Evolutionary conservation across 2,113 vertebrate genomes (phyloP), one percentile per base, ranked within the genome.

Genomic region (Acrocephalus kingi): DNA sequence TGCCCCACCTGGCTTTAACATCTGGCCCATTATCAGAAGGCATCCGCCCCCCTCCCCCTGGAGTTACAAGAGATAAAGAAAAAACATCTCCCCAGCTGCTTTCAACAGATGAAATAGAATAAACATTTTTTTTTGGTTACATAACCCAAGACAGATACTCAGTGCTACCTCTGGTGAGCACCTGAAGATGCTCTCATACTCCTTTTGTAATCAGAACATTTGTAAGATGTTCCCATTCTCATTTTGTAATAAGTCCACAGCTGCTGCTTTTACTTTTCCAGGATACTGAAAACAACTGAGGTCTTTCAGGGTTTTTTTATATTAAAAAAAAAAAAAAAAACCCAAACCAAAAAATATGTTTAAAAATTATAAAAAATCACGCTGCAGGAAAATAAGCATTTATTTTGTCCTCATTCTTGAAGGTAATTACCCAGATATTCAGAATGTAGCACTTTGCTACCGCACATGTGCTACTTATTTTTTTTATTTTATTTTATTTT

Each of bases 101-200:
- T 35, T 35, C 35, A 35, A 35, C 35, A 35, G 35, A 35, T 35
- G 35, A 35, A 35, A 35, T 35, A 35, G 35, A 35, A 35, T 35
- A 35, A 35, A 35, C 35, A 35, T 35, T 35, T 35, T 35, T 35
- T 35, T 35, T 35, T 35, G 35, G 35, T 35, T 35, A 35, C 35
- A 35, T 35, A 35, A 35, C 35, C 35, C 35, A 35, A 35, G 35
- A 35, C 35, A 35, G 35, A 35, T 35, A n/a, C n/a, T n/a, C n/a
- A 35, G 35, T 6, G 0, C 25, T 17, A 0, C 28, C 75, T 37
- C 24, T 19, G 5, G 46, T 31, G 66, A 63, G 74, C 52, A 4
- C 20, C 71, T 46, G 4, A 3, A 6, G 61, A 4, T 24, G 22
- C 6, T 71, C 54, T 27, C 25, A 0, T 1, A 1, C 8, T 11